Evolutionary conservation across 1,140 invertebrate genomes (phyloP).

Genomic region (Drosophila trapezifrons): DNA sequence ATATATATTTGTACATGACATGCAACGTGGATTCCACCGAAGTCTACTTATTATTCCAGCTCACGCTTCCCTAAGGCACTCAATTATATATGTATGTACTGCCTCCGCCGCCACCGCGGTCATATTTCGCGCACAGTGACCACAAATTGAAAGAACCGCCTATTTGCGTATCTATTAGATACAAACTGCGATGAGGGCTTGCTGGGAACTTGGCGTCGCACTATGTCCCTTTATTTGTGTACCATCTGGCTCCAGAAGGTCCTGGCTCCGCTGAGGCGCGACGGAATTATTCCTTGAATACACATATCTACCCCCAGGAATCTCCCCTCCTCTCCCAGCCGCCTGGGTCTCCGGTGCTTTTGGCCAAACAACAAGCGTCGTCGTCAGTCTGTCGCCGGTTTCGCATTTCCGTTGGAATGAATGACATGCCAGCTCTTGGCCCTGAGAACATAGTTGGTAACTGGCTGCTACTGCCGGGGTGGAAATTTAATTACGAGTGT

Average conservation of each 20-base stretch:
- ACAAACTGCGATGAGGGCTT: constrained; percentile 24
- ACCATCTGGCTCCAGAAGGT: constrained; percentile 57
- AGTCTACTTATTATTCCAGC: constrained; percentile 44
- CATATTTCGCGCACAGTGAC: constrained; percentile 41
- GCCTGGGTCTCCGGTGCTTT: constrained; percentile 3
- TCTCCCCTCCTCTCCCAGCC: constrained; percentile 10
- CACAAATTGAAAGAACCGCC: constrained; percentile 37
- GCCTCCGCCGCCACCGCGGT: neutral
- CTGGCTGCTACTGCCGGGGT: constrained; percentile 5
- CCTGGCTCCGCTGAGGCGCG: constrained; percentile 67
- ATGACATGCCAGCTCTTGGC: constrained; percentile 30
- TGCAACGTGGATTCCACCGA: constrained; percentile 33
- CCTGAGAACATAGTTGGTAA: constrained; percentile 10
- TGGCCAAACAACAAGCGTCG: constrained; percentile 32
- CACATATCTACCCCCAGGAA: constrained; percentile 37
- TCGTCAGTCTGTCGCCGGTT: constrained; percentile 43
- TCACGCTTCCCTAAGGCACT: constrained; percentile 42
- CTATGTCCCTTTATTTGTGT: constrained; percentile 17
- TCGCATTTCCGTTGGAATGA: constrained; percentile 44
- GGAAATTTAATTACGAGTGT: constrained; percentile 18
- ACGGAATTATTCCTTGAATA: constrained; percentile 49
- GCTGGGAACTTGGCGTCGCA: constrained; percentile 11
- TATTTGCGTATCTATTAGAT: constrained; percentile 44
- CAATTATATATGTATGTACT: constrained; percentile 4
- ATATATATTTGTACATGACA: constrained; percentile 38